These are phyloP conservation scores for Leptinotarsa rubiginosa DNA, from an alignment of 2,888 invertebrate species.

Conservation along the genomic window DNA sequence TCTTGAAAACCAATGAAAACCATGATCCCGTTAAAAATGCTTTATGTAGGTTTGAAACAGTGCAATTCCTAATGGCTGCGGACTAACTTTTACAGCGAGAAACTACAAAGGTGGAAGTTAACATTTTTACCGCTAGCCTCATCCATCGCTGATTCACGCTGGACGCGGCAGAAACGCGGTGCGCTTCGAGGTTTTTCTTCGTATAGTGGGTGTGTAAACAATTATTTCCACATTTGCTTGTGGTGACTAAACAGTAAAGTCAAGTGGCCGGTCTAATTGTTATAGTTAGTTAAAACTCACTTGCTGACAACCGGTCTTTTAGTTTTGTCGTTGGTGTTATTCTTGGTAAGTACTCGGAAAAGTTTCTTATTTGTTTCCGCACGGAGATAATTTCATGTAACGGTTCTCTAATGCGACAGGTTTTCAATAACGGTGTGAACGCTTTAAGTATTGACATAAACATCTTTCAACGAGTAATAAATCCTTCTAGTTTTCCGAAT, in stretches of 20 bases:
- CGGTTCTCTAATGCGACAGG: constrained; percentile 11
- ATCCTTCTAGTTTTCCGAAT: too few relatives aligned
- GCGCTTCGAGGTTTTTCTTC: constrained; percentile 12
- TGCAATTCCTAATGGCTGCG: neutral
- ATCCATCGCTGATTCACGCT: constrained; percentile 13
- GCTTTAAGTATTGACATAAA: neutral
- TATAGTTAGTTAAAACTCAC: constrained; percentile 4
- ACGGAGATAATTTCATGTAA: neutral
- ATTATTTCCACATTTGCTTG: constrained; percentile 20
- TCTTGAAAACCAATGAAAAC: too few relatives aligned
- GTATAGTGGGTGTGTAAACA: constrained; percentile 17
- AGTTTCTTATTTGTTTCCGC: neutral
- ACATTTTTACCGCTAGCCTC: constrained; percentile 17
- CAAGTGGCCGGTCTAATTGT: constrained; percentile 16
- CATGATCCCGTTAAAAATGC: too few relatives aligned
- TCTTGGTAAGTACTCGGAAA: constrained; percentile 2
- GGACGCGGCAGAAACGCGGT: constrained; percentile 9
- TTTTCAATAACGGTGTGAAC: neutral
- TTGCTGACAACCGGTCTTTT: neutral
- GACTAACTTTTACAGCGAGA: constrained; percentile 3
- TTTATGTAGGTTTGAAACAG: neutral
- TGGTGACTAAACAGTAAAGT: constrained; percentile 15
- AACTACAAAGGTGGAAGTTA: constrained; percentile 11
- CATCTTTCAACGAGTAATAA: too few relatives aligned
- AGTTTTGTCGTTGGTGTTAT: constrained; percentile 10